A percentile compares a stretch with the other conserved stretches of the same genome.
phyloP scores from a whole-genome alignment of 2,888 invertebrate genomes.

The Cataglyphis altisquamis region DNA sequence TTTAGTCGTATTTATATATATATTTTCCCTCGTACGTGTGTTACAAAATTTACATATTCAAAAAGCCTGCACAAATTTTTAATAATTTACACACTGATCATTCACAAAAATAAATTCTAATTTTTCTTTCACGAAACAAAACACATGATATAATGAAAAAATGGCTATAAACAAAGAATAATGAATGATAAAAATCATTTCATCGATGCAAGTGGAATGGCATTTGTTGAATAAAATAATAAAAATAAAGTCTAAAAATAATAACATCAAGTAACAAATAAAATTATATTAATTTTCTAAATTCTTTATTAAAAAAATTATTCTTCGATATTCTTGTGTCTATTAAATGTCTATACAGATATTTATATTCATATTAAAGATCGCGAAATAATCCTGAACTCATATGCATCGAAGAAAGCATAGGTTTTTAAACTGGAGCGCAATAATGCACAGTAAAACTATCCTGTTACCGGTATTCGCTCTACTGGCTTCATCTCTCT shows the following conservation, averaged over 20 bases:
- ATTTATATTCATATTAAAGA: neutral
- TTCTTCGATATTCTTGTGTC: neutral
- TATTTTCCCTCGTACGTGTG: conserved; percentile 32
- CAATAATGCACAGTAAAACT: conserved; percentile 40
- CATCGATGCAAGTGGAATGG: neutral
- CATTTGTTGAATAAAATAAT: neutral
- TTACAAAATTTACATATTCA: conserved; percentile 17
- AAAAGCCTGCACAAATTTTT: neutral
- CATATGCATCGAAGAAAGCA: neutral
- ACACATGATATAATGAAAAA: neutral
- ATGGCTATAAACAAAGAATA: neutral
- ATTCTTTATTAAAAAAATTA: neutral
- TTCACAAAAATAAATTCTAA: neutral
- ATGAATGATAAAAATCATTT: neutral
- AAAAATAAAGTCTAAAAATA: neutral
- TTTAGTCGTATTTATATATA: neutral
- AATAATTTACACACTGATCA: neutral
- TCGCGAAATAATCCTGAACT: neutral
- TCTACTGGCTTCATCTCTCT: conserved; percentile 49
- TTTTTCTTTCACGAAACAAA: neutral
- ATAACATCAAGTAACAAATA: neutral
- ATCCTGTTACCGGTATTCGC: conserved; percentile 36
- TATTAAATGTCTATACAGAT: neutral
- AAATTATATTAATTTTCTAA: neutral
- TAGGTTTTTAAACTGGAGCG: conserved; percentile 41